Evolutionary conservation across 2,113 vertebrate species (phyloP).

Genomic region (Hippocampus abdominalis): DNA sequence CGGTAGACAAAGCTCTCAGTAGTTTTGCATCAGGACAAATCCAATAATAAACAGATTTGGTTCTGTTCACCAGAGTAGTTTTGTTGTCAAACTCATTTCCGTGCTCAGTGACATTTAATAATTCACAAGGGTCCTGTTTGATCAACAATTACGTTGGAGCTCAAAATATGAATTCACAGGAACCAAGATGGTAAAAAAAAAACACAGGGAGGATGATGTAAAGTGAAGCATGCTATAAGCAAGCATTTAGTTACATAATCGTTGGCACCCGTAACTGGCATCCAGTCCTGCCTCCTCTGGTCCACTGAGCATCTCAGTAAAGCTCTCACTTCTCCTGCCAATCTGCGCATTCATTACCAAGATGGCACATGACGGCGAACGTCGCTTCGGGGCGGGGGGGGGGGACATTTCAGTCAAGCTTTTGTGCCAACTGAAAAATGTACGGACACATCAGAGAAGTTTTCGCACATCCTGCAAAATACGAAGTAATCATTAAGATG

Average conservation of each 20-base stretch:
- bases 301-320: constrained; percentile 4
- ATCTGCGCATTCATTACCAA: constrained; percentile 3
- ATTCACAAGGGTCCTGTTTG: background rate
- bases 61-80: background rate
- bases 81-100: background rate
- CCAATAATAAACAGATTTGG: background rate
- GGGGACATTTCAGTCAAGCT: background rate
- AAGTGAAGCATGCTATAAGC: background rate
- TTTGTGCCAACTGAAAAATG: background rate
- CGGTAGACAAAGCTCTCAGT: background rate
- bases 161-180: background rate
- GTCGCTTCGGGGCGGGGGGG: background rate
- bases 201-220: background rate
- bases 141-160: background rate
- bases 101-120: background rate
- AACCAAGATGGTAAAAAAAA: background rate
- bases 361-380: background rate
- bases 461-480: background rate
- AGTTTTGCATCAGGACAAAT: background rate
- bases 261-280: background rate
- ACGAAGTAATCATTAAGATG: background rate
- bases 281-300: background rate
- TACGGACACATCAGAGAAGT: background rate
- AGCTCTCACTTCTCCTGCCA: background rate
- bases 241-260: background rate